Conservation (phyloP, 2,113 vertebrate species). For the Corythoichthys haematopterus region DNA sequence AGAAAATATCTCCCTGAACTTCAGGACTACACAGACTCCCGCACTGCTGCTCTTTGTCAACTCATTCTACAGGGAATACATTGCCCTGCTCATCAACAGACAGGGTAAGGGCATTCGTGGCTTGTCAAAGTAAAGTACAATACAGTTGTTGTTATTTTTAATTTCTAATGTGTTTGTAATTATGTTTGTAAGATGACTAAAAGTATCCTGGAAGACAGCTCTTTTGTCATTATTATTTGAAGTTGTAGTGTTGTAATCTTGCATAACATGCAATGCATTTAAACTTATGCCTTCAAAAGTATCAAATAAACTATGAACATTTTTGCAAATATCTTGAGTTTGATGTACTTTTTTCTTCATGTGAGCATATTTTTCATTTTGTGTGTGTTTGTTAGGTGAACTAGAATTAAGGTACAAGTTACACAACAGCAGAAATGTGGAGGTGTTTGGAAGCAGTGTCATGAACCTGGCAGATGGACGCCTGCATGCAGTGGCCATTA, state of each 20-base stretch:
- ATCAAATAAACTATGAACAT: background rate
- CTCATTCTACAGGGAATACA: conserved; percentile 83
- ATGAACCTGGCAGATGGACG: conserved; percentile 60
- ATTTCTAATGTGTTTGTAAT: too few relatives aligned
- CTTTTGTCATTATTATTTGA: background rate
- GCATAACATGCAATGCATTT: background rate
- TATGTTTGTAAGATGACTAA: too few relatives aligned
- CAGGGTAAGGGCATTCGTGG: conserved; percentile 74
- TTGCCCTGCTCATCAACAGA: conserved; percentile 79
- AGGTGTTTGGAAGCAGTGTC: conserved; percentile 45
- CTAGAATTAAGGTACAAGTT: conserved; percentile 68
- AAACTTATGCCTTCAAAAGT: background rate
- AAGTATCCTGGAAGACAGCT: too few relatives aligned
- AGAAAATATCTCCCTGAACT: conserved; percentile 81
- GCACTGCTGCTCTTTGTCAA: conserved; percentile 81
- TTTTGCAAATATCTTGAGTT: background rate
- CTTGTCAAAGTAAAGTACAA: background rate
- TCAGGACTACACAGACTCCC: conserved; percentile 81
- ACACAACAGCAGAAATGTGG: conserved; percentile 53
- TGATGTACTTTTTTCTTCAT: background rate
- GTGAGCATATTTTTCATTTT: background rate
- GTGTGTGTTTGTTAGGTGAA: conserved; percentile 42
- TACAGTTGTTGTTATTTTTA: too few relatives aligned
- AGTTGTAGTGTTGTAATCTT: background rate
- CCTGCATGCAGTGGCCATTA: conserved; percentile 59